Evolutionary conservation across 2,797 vertebrate species (phyloP), one percentile per base, ranked within the genome.

Genomic region (Hylomyscus alleni): DNA sequence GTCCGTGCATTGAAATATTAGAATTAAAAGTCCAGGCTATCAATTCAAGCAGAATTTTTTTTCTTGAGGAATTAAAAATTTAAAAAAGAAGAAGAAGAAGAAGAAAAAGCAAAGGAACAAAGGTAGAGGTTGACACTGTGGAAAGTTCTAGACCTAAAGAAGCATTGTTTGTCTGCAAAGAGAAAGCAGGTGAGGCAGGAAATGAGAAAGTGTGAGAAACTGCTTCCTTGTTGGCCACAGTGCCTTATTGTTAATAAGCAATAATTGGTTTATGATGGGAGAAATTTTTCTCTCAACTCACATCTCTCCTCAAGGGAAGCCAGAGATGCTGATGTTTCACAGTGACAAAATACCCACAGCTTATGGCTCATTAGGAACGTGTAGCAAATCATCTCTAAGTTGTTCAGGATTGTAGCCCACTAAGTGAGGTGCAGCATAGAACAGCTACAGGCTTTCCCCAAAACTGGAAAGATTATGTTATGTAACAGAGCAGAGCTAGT

Each of bases 1-100:
- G 98, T 84, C 96, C 60, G 81, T 96, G 90, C 97, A 98, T 97
- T 96, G 97, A 98, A 98, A 98, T 97, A 87, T 96, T 98, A 98
- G 97, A 98, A 98, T 97, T 98, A 98, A 98, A 98, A 97, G 92
- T 95, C 96, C 97, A 96, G 69, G 89, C 97, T 98, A 98, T 98
- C 98, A 98, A 98, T 98, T 98, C 96, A 98, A 95, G 19, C 85
- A 98, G 96, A 98, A 97, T 96, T 81, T 94, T 86, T 0, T 98
- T 98, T 98, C 90, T 82, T 95, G 95, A 92, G 54, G 93, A 97
- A 97, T 98, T 98, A 97, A 90, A 96, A 86, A n/a, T n/a, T n/a
- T n/a, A 87, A 22, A n/a, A n/a, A 50, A 50, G 50, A 80, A 77
- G 31, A 44, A 44, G 13, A 44, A 56, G 5, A 24, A 58, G 72